Percentiles rank a stretch among this genome's conserved stretches.
These are phyloP conservation scores for cattle (Bos taurus) DNA, from an alignment of 2,113 vertebrate genomes.

Conservation along the genomic window DNA sequence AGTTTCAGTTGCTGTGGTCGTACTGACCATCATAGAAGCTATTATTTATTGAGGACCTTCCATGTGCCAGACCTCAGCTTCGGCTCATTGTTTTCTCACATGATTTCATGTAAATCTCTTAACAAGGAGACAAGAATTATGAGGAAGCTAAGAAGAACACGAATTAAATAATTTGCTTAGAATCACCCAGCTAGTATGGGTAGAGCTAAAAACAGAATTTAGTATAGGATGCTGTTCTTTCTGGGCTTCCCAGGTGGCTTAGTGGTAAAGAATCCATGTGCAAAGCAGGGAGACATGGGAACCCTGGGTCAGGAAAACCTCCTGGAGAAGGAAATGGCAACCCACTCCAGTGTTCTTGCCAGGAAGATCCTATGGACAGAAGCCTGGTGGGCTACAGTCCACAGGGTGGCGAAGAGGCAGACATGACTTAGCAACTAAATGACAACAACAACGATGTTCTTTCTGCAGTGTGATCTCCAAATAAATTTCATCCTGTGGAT, in stretches of 20 bases:
- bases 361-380: no score
- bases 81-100: not conserved
- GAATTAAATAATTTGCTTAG: not conserved
- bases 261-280: not conserved
- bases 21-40: not conserved
- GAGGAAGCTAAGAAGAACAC: not conserved
- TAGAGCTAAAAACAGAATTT: constrained; percentile 25
- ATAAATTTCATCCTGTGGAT: constrained; percentile 22
- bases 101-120: not conserved
- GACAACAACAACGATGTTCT: not conserved
- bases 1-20: not conserved
- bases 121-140: not conserved
- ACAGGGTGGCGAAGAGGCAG: not conserved
- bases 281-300: not conserved
- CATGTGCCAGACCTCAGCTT: not conserved
- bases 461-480: not conserved
- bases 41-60: not conserved
- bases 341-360: no score
- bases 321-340: no score
- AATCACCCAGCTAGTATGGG: not conserved
- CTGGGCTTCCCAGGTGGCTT: not conserved
- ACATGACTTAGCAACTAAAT: not conserved
- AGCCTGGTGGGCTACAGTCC: no score
- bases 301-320: not conserved
- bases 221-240: not conserved